Evolutionary conservation across 2,797 vertebrate genomes (phyloP).

Genomic region (Parauchenoglanis punctatus): DNA sequence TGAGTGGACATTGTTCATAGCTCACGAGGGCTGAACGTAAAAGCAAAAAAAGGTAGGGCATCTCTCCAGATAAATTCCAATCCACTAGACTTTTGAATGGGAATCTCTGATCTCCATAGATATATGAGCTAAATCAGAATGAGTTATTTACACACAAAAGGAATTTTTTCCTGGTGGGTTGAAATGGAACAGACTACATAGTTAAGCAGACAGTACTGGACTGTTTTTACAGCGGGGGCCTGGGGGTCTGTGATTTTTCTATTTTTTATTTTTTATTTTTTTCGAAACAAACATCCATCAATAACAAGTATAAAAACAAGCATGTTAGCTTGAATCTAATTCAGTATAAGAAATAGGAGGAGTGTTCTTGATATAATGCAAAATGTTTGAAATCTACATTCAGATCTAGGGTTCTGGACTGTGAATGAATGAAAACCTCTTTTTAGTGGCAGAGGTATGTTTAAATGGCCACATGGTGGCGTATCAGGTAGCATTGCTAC

Average conservation of each 20-base stretch:
- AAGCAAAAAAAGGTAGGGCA: conserved; percentile 53
- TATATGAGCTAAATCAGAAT: background rate
- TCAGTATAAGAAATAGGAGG: background rate
- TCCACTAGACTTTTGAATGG: background rate
- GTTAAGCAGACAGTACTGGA: background rate
- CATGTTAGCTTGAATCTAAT: background rate
- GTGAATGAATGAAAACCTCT: background rate
- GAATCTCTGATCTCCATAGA: background rate
- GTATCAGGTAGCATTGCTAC: background rate
- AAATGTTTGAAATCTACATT: background rate
- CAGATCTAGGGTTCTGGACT: background rate
- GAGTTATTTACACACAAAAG: background rate
- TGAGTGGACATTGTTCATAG: conserved; percentile 53
- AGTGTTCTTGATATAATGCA: background rate
- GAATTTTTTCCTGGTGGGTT: background rate
- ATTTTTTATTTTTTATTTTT: background rate
- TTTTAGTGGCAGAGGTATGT: background rate
- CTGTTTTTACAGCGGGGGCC: background rate
- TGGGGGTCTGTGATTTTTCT: background rate
- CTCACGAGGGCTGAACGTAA: conserved; percentile 55
- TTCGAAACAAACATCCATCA: background rate
- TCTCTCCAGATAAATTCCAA: background rate
- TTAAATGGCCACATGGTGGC: background rate
- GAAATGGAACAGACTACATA: background rate
- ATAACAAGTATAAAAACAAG: background rate